These are phyloP conservation scores for Paraescarpia echinospica DNA, from an alignment of 1,140 invertebrate species.

Conservation along the genomic window DNA sequence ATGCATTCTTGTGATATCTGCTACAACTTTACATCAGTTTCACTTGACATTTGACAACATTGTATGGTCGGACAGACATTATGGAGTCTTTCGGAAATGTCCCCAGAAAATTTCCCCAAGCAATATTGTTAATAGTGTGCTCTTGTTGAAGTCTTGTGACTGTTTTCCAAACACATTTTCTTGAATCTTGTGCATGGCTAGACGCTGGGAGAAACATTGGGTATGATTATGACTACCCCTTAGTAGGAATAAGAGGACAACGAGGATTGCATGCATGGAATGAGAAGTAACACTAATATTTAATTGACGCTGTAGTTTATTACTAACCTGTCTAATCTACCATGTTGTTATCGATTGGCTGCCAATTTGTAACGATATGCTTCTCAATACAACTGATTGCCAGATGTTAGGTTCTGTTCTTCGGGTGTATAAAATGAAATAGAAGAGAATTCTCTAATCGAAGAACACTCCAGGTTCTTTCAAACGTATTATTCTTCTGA, in stretches of 20 bases:
- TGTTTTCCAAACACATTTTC: not conserved
- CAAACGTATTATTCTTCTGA: not conserved
- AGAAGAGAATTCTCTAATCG: not conserved
- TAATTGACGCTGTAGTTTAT: not conserved
- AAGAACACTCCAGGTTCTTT: not conserved
- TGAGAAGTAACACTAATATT: not conserved
- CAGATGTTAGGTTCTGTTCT: not conserved
- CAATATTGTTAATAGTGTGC: not conserved
- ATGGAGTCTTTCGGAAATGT: not conserved
- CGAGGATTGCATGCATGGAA: not conserved
- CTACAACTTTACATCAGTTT: no score
- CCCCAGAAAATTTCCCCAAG: not conserved
- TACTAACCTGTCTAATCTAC: not conserved
- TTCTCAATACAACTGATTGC: not conserved
- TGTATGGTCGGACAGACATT: no score
- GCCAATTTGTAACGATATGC: not conserved
- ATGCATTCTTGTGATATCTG: no score
- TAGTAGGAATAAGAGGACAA: not conserved
- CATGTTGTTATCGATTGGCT: not conserved
- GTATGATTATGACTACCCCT: no score
- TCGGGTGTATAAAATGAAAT: not conserved
- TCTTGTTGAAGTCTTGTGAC: not conserved
- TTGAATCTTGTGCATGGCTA: not conserved
- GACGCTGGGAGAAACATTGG: no score
- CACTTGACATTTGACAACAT: no score